These are phyloP conservation scores for Coleophora deauratella DNA, from an alignment of 2,888 invertebrate species.

Conservation along the genomic window DNA sequence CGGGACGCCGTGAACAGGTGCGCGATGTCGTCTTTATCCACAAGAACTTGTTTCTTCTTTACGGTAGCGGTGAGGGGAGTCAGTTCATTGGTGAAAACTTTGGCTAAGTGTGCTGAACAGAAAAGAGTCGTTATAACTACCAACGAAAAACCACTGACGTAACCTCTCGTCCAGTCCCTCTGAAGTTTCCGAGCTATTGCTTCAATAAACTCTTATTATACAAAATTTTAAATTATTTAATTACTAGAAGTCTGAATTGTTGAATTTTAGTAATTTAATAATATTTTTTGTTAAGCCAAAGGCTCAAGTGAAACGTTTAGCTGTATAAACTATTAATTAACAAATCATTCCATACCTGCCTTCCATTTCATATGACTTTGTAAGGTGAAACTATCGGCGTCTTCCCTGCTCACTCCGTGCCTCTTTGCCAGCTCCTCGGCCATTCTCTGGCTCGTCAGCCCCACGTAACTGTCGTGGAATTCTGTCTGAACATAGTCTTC, in stretches of 20 bases:
- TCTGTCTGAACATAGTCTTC: constrained; percentile 79
- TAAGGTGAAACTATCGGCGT: constrained; percentile 87
- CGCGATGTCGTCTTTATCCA: constrained; percentile 90
- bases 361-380: constrained; percentile 90
- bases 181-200: too few relatives aligned
- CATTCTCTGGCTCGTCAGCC: constrained; percentile 90
- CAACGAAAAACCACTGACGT: too few relatives aligned
- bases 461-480: constrained; percentile 83
- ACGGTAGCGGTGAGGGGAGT: constrained; percentile 83
- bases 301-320: too few relatives aligned
- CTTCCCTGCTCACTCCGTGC: constrained; percentile 81
- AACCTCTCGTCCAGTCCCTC: too few relatives aligned
- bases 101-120: constrained; percentile 84
- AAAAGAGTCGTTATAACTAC: too few relatives aligned
- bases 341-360: too few relatives aligned
- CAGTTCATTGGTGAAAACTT: constrained; percentile 90
- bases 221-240: too few relatives aligned
- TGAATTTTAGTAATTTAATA: too few relatives aligned
- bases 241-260: too few relatives aligned
- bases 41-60: constrained; percentile 82
- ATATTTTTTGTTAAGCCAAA: too few relatives aligned
- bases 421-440: constrained; percentile 88
- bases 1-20: constrained; percentile 73
- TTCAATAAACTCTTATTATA: too few relatives aligned
- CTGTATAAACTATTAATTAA: too few relatives aligned